Base-by-base conservation (phyloP, 2,797 vertebrate species). In the Scomberomorus guttatus region DNA sequence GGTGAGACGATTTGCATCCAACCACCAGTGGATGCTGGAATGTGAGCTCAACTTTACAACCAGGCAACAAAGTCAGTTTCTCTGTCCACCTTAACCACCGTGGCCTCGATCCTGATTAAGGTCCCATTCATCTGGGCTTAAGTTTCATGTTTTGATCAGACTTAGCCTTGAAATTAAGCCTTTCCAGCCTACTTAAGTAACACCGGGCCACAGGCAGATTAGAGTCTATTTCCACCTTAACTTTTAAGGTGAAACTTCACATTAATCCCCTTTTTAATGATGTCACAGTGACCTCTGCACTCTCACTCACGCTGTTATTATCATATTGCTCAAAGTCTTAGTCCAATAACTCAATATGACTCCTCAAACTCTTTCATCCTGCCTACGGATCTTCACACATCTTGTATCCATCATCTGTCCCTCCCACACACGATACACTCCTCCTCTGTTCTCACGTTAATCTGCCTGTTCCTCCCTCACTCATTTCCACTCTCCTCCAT, bases 391-490 rank as follows among this genome's bases (percentile, higher is more conserved):
- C 90, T 90, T 93, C 85, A 88, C 91, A 93, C 93, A 94, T 94
- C 94, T 94, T 94, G 91, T 77, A 91, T 92, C 90, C 90, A 93
- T 94, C 92, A 93, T 86, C 59, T 50, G 80, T 86, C 77, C 88
- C 88, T 91, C 91, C 91, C 86, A 90, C 92, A 87, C 87, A 84
- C 9, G 5, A 77, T 77, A 66, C 84, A 88, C 89, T 89, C 90
- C 86, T 90, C 86, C 89, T 85, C 86, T 77, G 77, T 92, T 93
- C 92, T 92, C 92, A 93, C 87, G 72, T 91, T 88, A 78, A 88
- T 90, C 86, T 89, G 69, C 73, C 59, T 15, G 3, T 77, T 88
- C 79, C 87, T 89, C 87, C 68, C 81, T 82, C 77, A 8, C 77
- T 81, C 75, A 34, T 86, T 87, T 78, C 65, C 80, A 76, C 76